Percentiles rank a stretch among this genome's conserved stretches.
These are phyloP conservation scores for Passer domesticus DNA, from an alignment of 2,113 vertebrate species.

Conservation along the genomic window DNA sequence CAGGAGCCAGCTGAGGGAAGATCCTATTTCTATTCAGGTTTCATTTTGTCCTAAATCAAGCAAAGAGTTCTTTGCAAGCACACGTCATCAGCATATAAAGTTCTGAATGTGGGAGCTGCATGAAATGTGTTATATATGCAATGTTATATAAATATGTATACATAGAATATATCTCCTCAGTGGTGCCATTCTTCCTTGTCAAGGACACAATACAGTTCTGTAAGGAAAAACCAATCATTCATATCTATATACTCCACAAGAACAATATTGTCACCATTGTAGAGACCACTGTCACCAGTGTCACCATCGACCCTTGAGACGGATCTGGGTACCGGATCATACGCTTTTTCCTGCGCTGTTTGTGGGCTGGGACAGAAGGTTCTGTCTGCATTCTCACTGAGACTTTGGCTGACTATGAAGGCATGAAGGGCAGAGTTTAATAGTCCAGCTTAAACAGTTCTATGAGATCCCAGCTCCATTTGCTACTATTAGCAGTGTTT, in stretches of 20 bases:
- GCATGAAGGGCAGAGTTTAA: background rate
- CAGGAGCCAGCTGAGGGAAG: background rate
- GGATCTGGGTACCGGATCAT: accelerated
- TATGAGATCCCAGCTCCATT: background rate
- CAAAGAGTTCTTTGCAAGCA: background rate
- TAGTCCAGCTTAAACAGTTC: background rate
- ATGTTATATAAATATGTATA: background rate
- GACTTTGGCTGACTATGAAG: background rate
- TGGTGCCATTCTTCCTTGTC: background rate
- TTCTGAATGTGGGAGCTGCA: background rate
- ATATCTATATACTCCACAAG: background rate
- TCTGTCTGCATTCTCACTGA: accelerated
- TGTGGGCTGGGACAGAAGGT: background rate
- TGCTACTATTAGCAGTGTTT: background rate
- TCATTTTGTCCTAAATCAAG: background rate
- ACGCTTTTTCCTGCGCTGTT: background rate
- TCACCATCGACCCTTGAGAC: background rate
- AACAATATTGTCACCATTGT: background rate
- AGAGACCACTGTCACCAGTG: background rate
- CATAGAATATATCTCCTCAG: background rate
- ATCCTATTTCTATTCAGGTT: background rate
- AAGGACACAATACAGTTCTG: background rate
- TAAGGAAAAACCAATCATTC: background rate
- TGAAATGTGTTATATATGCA: background rate
- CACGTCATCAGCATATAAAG: background rate